These are phyloP conservation scores for Nannoperca obscura DNA, from an alignment of 2,797 vertebrate genomes.

Conservation along the genomic window DNA sequence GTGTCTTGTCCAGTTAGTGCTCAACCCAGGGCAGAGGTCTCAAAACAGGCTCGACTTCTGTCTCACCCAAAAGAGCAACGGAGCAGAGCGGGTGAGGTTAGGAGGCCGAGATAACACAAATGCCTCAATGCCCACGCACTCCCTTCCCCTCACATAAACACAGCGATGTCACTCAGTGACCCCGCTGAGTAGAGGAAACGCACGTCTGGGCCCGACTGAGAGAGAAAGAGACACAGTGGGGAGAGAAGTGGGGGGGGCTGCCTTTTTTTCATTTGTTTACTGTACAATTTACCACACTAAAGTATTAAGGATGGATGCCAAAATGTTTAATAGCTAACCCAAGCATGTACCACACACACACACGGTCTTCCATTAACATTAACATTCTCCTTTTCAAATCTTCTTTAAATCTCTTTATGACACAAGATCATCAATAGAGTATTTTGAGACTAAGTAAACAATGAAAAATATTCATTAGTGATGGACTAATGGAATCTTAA, in stretches of 20 bases:
- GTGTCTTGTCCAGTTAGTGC: conserved; percentile 39
- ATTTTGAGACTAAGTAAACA: conserved; percentile 71
- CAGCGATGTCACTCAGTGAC: conserved; percentile 76
- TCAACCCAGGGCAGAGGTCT: conserved; percentile 62
- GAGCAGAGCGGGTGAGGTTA: conserved; percentile 72
- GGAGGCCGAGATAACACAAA: conserved; percentile 76
- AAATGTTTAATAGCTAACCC: conserved; percentile 62
- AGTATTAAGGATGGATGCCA: conserved; percentile 64
- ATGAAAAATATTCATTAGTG: conserved; percentile 79
- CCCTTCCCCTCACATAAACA: conserved; percentile 71
- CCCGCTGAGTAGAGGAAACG: conserved; percentile 68
- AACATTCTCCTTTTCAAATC: conserved; percentile 72
- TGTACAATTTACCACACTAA: conserved; percentile 58
- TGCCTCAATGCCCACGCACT: conserved; percentile 77
- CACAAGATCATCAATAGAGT: conserved; percentile 69
- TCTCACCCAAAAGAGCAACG: conserved; percentile 65
- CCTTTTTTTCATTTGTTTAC: conserved; percentile 62
- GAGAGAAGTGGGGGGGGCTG: conserved; percentile 2
- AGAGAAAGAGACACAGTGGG: conserved; percentile 19
- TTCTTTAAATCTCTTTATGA: conserved; percentile 67
- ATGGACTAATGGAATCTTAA: conserved; percentile 88
- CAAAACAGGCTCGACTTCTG: conserved; percentile 73
- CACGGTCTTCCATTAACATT: conserved; percentile 76
- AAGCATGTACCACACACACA: conserved; percentile 20
- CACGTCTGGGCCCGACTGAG: conserved; percentile 56